Evolutionary conservation across 2,888 invertebrate genomes (phyloP).

Genomic region (Eueremaeus valkanovi): DNA sequence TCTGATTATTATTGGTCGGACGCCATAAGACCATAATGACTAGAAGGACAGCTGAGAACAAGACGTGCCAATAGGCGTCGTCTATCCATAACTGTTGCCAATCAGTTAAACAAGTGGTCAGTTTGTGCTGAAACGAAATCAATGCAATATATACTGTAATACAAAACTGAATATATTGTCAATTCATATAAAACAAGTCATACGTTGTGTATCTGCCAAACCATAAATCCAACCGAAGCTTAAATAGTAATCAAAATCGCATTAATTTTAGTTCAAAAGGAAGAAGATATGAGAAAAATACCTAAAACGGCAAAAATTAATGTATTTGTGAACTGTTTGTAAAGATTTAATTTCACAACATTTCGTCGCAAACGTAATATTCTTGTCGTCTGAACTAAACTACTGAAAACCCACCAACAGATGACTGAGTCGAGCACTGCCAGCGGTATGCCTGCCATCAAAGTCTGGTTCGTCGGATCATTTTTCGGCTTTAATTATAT

Average conservation of each 20-base stretch:
- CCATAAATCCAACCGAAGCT: constrained; percentile 86
- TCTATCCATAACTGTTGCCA: constrained; percentile 93
- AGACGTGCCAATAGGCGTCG: constrained; percentile 90
- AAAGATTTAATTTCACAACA: constrained; percentile 79
- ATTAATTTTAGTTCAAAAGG: too few relatives aligned
- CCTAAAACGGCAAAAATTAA: constrained; percentile 78
- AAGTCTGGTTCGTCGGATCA: constrained; percentile 61
- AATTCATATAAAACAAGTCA: constrained; percentile 47
- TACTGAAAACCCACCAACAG: constrained; percentile 76
- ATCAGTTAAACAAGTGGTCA: constrained; percentile 57
- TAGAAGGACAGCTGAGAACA: constrained; percentile 78
- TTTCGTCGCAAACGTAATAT: constrained; percentile 82
- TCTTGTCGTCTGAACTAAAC: constrained; percentile 78
- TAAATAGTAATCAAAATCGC: too few relatives aligned
- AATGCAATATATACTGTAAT: neutral
- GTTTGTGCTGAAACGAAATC: constrained; percentile 38
- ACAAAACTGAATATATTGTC: neutral
- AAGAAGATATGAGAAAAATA: constrained; percentile 45
- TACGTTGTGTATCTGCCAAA: constrained; percentile 81
- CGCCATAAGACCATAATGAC: constrained; percentile 94
- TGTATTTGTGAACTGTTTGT: constrained; percentile 90
- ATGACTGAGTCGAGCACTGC: constrained; percentile 66
- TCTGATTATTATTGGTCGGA: constrained; percentile 90
- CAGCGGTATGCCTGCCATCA: constrained; percentile 78
- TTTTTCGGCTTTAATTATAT: constrained; percentile 58